phyloP scores from a whole-genome alignment of 1,140 invertebrate species.

The Nymphalis io region DNA sequence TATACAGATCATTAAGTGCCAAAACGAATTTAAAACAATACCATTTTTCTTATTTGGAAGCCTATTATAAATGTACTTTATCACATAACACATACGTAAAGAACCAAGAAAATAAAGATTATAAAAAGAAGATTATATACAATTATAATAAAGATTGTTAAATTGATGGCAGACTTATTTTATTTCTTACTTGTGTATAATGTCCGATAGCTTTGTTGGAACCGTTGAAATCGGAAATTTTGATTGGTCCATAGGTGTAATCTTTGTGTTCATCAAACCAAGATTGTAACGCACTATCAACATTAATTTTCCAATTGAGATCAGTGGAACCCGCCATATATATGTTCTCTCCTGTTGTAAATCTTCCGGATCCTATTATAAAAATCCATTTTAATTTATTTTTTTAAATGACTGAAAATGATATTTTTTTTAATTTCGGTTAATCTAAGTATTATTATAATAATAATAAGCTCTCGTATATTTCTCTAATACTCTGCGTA shows the following conservation, averaged over 20 bases:
- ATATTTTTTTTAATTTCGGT: no score
- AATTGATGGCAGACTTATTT: no score
- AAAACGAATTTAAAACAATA: background rate
- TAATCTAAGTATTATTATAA: no score
- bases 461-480: no score
- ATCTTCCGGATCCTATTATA: conserved; percentile 53
- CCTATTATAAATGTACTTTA: background rate
- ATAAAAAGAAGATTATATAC: no score
- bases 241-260: conserved; percentile 49
- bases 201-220: conserved; percentile 48
- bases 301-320: conserved; percentile 37
- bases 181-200: conserved; percentile 59
- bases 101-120: no score
- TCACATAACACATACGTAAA: background rate
- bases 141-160: no score
- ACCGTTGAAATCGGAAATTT: conserved; percentile 36
- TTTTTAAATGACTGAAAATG: no score
- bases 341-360: conserved; percentile 59
- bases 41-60: background rate
- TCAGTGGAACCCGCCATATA: conserved; percentile 39
- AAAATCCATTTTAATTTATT: background rate
- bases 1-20: no score
- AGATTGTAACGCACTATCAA: conserved; percentile 39
- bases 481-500: no score
- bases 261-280: conserved; percentile 66